phyloP scores from a whole-genome alignment of 2,797 vertebrate species.

The Danio tinwini region DNA sequence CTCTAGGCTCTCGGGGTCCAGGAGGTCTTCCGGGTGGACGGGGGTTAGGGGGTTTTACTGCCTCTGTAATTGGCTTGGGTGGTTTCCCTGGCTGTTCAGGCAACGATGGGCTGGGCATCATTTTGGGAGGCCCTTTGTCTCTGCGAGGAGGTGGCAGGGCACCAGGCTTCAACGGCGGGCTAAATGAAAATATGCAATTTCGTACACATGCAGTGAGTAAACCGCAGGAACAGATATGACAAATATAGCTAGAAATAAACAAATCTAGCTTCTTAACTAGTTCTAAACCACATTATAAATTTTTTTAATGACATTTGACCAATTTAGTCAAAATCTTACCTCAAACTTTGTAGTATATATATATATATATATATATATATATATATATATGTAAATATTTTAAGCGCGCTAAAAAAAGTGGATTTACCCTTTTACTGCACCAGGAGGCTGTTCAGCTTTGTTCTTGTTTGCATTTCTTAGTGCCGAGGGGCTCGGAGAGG shows the following conservation, averaged over 20 bases:
- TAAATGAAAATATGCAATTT: slow-evolving; percentile 58
- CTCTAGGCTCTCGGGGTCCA: slow-evolving; percentile 76
- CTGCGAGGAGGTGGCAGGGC: slow-evolving; percentile 75
- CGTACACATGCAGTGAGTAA: neutral
- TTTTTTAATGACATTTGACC: neutral
- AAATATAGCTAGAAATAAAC: neutral
- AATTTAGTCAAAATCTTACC: neutral
- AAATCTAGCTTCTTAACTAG: too few species aligned
- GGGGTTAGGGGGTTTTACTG: slow-evolving; percentile 81
- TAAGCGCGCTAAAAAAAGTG: neutral
- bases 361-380: too few species aligned
- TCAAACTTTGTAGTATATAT: too few species aligned
- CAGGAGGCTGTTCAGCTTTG: slow-evolving; percentile 83
- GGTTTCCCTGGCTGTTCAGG: slow-evolving; percentile 74
- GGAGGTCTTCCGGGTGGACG: slow-evolving; percentile 76
- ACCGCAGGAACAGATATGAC: neutral
- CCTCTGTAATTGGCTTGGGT: slow-evolving; percentile 73
- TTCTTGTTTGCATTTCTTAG: slow-evolving; percentile 84
- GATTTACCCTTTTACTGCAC: slow-evolving; percentile 84
- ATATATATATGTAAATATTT: too few species aligned
- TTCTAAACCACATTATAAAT: too few species aligned
- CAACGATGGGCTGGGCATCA: slow-evolving; percentile 79
- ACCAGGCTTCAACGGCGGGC: slow-evolving; percentile 71
- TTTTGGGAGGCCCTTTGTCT: slow-evolving; percentile 89
- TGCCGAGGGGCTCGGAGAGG: slow-evolving; percentile 86